phyloP scores from a whole-genome alignment of 2,797 vertebrate species.

The Scyliorhinus canicula region DNA sequence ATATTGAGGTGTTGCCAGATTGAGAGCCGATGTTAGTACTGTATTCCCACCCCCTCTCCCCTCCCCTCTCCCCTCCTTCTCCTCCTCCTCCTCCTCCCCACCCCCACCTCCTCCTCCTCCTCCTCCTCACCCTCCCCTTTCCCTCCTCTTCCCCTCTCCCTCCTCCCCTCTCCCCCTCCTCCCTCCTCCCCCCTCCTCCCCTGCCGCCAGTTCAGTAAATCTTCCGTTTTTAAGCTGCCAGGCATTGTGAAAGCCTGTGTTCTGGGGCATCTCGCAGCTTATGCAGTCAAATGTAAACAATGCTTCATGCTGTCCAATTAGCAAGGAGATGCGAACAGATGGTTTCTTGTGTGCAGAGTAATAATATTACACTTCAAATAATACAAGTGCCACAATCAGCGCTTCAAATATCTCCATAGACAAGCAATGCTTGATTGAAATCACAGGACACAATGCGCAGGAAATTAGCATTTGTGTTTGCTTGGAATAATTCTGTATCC shows the following conservation, averaged over 20 bases:
- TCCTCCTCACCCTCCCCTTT: no score
- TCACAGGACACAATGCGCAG: neutral
- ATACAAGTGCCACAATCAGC: neutral
- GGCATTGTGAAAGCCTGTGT: neutral
- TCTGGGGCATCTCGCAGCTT: neutral
- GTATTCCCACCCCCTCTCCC: neutral
- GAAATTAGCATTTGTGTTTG: neutral
- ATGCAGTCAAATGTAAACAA: neutral
- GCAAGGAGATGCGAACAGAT: neutral
- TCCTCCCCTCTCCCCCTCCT: neutral
- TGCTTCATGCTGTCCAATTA: neutral
- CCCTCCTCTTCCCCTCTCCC: neutral
- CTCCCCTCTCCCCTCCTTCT: no score
- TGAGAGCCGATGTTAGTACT: neutral
- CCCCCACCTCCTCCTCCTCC: no score
- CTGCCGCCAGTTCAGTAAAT: neutral
- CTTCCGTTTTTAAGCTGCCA: neutral
- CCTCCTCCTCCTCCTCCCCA: no score
- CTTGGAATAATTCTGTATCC: neutral
- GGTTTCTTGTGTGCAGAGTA: neutral
- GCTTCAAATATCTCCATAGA: neutral
- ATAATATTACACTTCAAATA: neutral
- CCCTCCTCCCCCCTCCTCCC: neutral
- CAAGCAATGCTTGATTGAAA: neutral
- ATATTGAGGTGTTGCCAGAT: neutral